Evolutionary conservation across 2,888 invertebrate species (phyloP).

Genomic region (Polia nebulosa): DNA sequence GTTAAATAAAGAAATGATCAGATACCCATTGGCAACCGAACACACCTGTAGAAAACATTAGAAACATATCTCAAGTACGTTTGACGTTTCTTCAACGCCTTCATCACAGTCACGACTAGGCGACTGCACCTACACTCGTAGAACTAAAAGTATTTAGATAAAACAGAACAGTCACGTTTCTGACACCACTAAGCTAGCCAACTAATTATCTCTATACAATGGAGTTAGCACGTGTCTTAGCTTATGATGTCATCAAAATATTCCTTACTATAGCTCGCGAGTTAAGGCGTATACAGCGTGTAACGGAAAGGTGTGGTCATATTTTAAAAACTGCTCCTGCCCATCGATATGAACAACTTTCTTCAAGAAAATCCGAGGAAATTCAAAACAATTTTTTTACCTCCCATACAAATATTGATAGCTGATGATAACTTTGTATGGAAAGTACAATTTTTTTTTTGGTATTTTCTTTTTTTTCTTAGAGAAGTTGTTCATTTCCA

Average conservation of each 20-base stretch:
- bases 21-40: neutral
- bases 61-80: conserved; percentile 13
- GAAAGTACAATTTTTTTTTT: too few relatives aligned
- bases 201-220: conserved; percentile 52
- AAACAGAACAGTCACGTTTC: conserved; percentile 58
- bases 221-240: conserved; percentile 49
- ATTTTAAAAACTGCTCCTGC: too few relatives aligned
- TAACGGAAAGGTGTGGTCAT: too few relatives aligned
- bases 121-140: conserved; percentile 27
- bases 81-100: neutral
- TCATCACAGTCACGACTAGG: conserved; percentile 38
- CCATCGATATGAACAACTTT: too few relatives aligned
- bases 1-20: too few relatives aligned
- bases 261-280: neutral
- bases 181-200: conserved; percentile 18
- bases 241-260: conserved; percentile 51
- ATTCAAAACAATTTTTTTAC: too few relatives aligned
- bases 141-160: conserved; percentile 53
- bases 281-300: too few relatives aligned
- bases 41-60: neutral
- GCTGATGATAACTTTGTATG: too few relatives aligned
- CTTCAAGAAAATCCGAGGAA: too few relatives aligned
- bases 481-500: too few relatives aligned
- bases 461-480: too few relatives aligned
- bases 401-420: too few relatives aligned